Conservation (phyloP, 2,888 invertebrate species). For the Ophonus ardosiacus region DNA sequence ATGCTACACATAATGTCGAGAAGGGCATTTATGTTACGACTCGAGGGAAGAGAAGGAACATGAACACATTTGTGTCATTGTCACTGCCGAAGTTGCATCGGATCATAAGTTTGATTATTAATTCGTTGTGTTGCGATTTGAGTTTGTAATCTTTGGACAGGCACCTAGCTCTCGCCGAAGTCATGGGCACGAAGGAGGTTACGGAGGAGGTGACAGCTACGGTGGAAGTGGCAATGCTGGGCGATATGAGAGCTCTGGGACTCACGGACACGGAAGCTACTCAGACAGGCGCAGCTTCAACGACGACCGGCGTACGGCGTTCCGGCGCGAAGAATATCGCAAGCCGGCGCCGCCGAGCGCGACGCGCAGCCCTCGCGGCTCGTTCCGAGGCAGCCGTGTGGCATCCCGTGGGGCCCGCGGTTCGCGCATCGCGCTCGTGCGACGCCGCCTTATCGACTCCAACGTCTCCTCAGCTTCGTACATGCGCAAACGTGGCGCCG, state of each 20-base stretch:
- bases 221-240: constrained; percentile 76
- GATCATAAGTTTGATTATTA: constrained; percentile 50
- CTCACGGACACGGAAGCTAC: constrained; percentile 76
- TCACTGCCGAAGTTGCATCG: constrained; percentile 57
- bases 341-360: constrained; percentile 71
- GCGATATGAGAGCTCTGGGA: constrained; percentile 77
- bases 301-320: constrained; percentile 73
- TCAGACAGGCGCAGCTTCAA: constrained; percentile 79
- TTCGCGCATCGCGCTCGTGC: constrained; percentile 76
- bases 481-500: constrained; percentile 78
- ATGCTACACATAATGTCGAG: constrained; percentile 28
- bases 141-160: constrained; percentile 69
- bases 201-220: constrained; percentile 79
- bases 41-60: constrained; percentile 21
- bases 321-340: constrained; percentile 73
- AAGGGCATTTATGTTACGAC: constrained; percentile 29
- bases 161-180: constrained; percentile 73
- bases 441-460: constrained; percentile 78
- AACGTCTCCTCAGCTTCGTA: constrained; percentile 77
- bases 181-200: constrained; percentile 70
- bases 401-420: constrained; percentile 76
- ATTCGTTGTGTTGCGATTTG: constrained; percentile 51
- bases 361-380: constrained; percentile 69
- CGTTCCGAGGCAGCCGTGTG: constrained; percentile 65
- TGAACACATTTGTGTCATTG: constrained; percentile 52